Base-by-base conservation (phyloP, 2,888 invertebrate species). In the Nasonia oneida region DNA sequence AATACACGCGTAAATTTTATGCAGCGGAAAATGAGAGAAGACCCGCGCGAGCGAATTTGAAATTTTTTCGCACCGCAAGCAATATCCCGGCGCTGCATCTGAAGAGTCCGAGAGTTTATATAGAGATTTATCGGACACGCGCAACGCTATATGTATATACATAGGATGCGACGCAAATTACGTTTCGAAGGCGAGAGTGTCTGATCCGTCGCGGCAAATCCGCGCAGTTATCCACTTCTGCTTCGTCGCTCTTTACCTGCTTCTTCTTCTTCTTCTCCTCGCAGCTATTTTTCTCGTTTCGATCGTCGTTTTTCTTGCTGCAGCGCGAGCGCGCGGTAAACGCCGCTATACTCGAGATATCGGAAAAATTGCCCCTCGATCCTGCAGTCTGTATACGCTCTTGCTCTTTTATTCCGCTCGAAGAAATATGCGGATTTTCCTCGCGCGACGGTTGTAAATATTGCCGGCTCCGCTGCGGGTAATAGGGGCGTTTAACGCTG, bases 151-250 rank as follows among this genome's bases (percentile, higher is more conserved):
- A 53, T 29, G 29, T 29, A 29, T 29, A 29, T 29, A 29, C 29
- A 29, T 53, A 18, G 53, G 18, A 53, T 0, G 53, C 15, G 37
- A 57, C 29, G 64, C 61, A 84, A 79, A 84, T 84, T 73, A 78
- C 37, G 57, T 47, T 79, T 61, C 71, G 47, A 77, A 83, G 42
- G 15, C 42, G 37, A 71, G 37, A 71, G 37, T 37, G 67, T 53
- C 70, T 33, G 77, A 77, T 70, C 15, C 29, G 47, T 61, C 57
- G n/a, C 57, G n/a, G n/a, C n/a, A 70, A 70, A 76, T 77, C 39
- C 64, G 47, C 73, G 47, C 33, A 83, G 83, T 83, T 79, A 80
- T 75, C 84, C 67, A 80, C 53, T 75, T 73, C 47, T 53, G 33
- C 53, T 37, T 39, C 61, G n/a, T 33, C 23, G 18, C 18, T n/a